Evolutionary conservation across 2,888 invertebrate species (phyloP).

Genomic region (Cistogaster globosa): DNA sequence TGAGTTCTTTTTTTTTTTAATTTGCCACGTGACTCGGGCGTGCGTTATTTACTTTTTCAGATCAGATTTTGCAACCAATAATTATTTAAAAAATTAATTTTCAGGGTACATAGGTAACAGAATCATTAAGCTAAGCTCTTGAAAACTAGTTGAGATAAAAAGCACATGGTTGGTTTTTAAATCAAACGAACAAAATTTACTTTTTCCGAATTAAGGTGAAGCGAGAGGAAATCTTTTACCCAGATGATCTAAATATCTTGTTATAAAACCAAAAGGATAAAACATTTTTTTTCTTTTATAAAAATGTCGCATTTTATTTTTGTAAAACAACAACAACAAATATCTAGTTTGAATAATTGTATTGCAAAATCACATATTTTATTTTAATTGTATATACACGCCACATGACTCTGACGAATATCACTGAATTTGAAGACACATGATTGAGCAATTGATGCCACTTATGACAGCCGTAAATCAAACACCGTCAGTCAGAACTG

Average conservation of each 20-base stretch:
- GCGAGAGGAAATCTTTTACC: too few species aligned
- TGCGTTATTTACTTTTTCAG: too few species aligned
- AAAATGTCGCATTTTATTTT: conserved; percentile 36
- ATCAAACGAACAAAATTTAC: too few species aligned
- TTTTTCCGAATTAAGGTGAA: too few species aligned
- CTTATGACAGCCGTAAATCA: conserved; percentile 64
- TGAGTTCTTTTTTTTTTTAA: too few species aligned
- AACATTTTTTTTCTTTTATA: conserved; percentile 10
- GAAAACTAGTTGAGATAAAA: too few species aligned
- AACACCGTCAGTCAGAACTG: conserved; percentile 6
- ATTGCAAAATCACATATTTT: conserved; percentile 40
- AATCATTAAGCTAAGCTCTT: too few species aligned
- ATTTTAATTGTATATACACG: conserved; percentile 35
- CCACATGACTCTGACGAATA: conserved; percentile 45
- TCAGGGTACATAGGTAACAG: too few species aligned
- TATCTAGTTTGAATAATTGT: conserved; percentile 15
- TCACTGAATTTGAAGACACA: conserved; percentile 45
- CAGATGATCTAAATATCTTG: not conserved
- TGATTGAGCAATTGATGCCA: conserved; percentile 62
- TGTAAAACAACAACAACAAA: not conserved
- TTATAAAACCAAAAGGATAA: not conserved
- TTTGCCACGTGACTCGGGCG: too few species aligned
- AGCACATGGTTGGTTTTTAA: not conserved
- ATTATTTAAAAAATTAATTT: too few species aligned
- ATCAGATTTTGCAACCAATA: too few species aligned